These are phyloP conservation scores for Stigmatopora argus DNA, from an alignment of 2,113 vertebrate genomes.

Conservation along the genomic window DNA sequence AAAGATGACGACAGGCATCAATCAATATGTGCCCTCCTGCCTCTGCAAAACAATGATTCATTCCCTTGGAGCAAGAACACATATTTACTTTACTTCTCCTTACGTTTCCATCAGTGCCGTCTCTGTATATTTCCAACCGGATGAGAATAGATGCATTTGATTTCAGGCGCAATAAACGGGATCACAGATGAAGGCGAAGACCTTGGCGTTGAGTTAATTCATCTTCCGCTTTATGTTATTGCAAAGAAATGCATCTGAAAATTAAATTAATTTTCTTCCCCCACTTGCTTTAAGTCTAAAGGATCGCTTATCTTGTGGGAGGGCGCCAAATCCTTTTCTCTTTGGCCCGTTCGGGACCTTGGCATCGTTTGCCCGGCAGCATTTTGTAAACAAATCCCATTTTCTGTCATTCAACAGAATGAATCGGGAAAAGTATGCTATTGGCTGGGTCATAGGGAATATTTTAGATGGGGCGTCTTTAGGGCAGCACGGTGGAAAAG, in stretches of 20 bases:
- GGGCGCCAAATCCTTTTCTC: slow-evolving; percentile 1
- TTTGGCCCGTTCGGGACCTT: not conserved
- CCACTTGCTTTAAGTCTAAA: slow-evolving; percentile 1
- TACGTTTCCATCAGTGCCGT: not conserved
- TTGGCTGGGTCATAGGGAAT: not conserved
- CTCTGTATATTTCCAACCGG: not conserved
- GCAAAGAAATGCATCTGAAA: not conserved
- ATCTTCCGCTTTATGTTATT: not conserved
- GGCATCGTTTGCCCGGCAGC: slow-evolving; percentile 1
- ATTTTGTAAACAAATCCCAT: not conserved
- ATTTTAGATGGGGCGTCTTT: not conserved
- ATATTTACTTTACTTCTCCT: not conserved
- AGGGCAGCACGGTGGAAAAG: no score
- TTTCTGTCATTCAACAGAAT: not conserved
- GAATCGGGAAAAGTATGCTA: slow-evolving; percentile 2
- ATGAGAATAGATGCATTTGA: not conserved
- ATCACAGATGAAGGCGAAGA: not conserved
- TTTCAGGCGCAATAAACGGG: not conserved
- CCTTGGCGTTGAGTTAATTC: not conserved
- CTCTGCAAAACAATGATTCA: not conserved
- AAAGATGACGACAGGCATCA: not conserved
- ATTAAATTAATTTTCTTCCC: not conserved
- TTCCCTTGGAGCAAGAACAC: not conserved
- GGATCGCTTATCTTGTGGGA: not conserved
- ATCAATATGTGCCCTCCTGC: not conserved